A percentile compares a stretch with the other conserved stretches of the same genome.
These are phyloP conservation scores for Pristionchus japonicus DNA, from an alignment of 2,888 invertebrate species.

Conservation along the genomic window DNA sequence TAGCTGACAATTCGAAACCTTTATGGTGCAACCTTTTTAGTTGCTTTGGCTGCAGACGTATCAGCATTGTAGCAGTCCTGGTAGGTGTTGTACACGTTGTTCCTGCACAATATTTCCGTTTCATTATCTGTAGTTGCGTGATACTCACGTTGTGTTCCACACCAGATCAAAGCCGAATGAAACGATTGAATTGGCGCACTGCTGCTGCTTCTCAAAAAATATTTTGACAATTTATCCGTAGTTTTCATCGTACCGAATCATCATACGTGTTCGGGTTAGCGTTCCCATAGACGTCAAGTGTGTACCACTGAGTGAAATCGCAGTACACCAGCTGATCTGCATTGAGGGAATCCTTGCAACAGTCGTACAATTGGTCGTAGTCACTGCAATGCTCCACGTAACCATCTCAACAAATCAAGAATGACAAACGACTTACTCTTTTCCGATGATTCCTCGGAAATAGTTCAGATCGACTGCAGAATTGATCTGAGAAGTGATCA, in stretches of 20 bases:
- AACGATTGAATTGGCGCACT: constrained; percentile 61
- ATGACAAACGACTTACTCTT: constrained; percentile 52
- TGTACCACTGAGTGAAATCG: constrained; percentile 60
- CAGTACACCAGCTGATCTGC: constrained; percentile 54
- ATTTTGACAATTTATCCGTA: background rate
- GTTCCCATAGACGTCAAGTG: constrained; percentile 64
- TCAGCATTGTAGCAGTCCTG: constrained; percentile 55
- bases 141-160: constrained; percentile 52
- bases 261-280: constrained; percentile 54
- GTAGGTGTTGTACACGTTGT: constrained; percentile 67
- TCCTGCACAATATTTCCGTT: constrained; percentile 47
- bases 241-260: constrained; percentile 5
- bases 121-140: background rate
- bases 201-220: background rate
- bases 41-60: background rate
- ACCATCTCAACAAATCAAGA: too few relatives aligned
- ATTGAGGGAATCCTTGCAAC: constrained; percentile 54
- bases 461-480: constrained; percentile 63
- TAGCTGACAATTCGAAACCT: too few relatives aligned
- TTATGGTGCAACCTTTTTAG: background rate
- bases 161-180: constrained; percentile 52
- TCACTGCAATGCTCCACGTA: too few relatives aligned
- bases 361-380: constrained; percentile 58
- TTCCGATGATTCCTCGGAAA: constrained; percentile 66
- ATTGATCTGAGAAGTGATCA: constrained; percentile 50